Percentiles rank a stretch among this genome's conserved stretches.
phyloP scores from a whole-genome alignment of 2,113 vertebrate species.

The Microcebus lehilahytsara region DNA sequence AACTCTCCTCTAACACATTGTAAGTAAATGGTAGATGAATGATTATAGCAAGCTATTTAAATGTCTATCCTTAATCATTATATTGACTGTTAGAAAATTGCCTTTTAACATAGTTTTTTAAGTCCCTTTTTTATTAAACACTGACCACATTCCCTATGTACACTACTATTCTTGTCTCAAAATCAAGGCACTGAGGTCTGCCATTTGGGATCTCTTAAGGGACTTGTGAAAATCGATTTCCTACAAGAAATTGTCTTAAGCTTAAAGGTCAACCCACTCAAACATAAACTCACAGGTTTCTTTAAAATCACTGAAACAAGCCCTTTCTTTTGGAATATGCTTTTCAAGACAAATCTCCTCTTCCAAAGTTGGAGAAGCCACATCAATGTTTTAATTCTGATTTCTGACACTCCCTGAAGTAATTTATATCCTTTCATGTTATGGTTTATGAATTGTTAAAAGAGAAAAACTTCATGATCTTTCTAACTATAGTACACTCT shows the following conservation, averaged over 20 bases:
- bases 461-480: neutral
- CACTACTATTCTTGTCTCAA: slow-evolving; percentile 9
- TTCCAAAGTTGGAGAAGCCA: neutral
- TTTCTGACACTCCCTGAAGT: neutral
- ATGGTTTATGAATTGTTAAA: neutral
- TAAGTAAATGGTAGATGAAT: neutral
- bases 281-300: neutral
- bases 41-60: neutral
- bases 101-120: neutral
- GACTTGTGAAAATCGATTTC: neutral
- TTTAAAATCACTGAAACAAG: neutral
- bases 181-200: neutral
- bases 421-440: neutral
- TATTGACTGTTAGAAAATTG: neutral
- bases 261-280: slow-evolving; percentile 26
- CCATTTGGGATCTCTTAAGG: neutral
- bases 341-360: slow-evolving; percentile 13
- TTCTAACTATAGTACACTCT: neutral
- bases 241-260: neutral
- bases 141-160: neutral
- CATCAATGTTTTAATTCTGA: neutral
- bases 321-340: neutral
- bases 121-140: neutral
- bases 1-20: neutral
- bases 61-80: neutral